phyloP scores from a whole-genome alignment of 2,888 invertebrate genomes.

The Pemphredon lugubris region DNA sequence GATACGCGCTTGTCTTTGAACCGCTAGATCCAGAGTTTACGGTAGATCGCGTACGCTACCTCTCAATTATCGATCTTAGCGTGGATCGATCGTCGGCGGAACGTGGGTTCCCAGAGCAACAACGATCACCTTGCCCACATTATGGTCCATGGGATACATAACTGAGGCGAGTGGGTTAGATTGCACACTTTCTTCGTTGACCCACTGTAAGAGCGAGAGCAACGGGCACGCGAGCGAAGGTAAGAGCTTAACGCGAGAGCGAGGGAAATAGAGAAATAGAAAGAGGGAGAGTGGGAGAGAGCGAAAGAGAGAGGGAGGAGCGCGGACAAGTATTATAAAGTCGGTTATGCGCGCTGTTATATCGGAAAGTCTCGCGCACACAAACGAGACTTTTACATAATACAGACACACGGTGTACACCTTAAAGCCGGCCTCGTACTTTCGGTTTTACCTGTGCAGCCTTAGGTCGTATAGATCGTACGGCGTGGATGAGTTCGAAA shows the following conservation, averaged over 20 bases:
- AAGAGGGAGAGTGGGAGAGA: neutral
- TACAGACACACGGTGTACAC: slow-evolving; percentile 14
- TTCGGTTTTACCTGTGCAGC: no score
- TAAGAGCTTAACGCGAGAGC: slow-evolving; percentile 3
- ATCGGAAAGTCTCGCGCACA: slow-evolving; percentile 13
- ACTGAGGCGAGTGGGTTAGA: slow-evolving; percentile 30
- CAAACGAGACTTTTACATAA: slow-evolving; percentile 45
- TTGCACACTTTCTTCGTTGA: slow-evolving; percentile 30
- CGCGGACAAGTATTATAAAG: slow-evolving; percentile 31
- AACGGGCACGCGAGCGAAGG: slow-evolving; percentile 2
- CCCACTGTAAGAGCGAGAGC: slow-evolving; percentile 8
- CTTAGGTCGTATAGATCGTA: no score
- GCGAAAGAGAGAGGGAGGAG: slow-evolving; percentile 1
- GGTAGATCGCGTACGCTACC: neutral
- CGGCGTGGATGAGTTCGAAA: no score
- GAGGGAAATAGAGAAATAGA: neutral
- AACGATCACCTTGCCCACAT: slow-evolving; percentile 34
- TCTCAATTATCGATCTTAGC: slow-evolving; percentile 17
- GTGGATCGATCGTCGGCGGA: slow-evolving; percentile 30
- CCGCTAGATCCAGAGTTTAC: no score
- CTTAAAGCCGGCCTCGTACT: no score
- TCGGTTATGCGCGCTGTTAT: slow-evolving; percentile 36
- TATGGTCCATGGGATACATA: slow-evolving; percentile 8
- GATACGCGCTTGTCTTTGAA: no score
- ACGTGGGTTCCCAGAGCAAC: slow-evolving; percentile 39